Conservation (phyloP, 2,797 vertebrate genomes). For the Rhinella marina region DNA sequence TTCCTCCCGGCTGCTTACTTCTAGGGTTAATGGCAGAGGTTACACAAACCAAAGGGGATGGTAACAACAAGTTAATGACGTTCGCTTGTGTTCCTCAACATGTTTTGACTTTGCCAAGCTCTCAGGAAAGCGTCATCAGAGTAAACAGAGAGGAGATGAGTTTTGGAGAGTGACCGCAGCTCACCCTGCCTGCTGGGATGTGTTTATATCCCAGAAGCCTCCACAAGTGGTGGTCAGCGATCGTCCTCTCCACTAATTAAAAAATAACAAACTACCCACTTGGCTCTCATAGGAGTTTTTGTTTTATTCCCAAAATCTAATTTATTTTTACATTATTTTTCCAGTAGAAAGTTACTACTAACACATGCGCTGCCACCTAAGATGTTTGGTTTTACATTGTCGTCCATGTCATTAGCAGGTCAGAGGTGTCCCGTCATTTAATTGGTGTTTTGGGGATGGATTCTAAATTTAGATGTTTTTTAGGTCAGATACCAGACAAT, state of each 20-base stretch:
- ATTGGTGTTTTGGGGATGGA: background rate
- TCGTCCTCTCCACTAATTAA: slow-evolving; percentile 55
- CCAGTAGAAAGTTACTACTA: slow-evolving; percentile 23
- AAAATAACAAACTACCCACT: slow-evolving; percentile 58
- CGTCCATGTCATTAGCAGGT: slow-evolving; percentile 13
- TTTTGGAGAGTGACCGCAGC: slow-evolving; percentile 41
- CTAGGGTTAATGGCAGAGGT: slow-evolving; percentile 43
- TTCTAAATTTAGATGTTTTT: background rate
- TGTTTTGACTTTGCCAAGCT: slow-evolving; percentile 43
- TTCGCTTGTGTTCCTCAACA: slow-evolving; percentile 38
- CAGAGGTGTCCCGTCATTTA: background rate
- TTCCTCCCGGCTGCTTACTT: background rate
- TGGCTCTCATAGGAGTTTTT: slow-evolving; percentile 51
- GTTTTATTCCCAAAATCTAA: slow-evolving; percentile 56
- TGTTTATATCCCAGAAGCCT: slow-evolving; percentile 45
- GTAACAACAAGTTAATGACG: slow-evolving; percentile 49
- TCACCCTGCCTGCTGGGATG: slow-evolving; percentile 51
- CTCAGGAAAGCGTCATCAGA: slow-evolving; percentile 39
- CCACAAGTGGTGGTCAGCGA: slow-evolving; percentile 30
- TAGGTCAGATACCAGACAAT: background rate
- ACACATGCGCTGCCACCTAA: slow-evolving; percentile 6
- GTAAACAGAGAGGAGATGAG: slow-evolving; percentile 52
- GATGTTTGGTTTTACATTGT: slow-evolving; percentile 11
- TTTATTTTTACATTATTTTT: slow-evolving; percentile 31
- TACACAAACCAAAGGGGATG: slow-evolving; percentile 16